A percentile compares a stretch with the other conserved stretches of the same genome.
phyloP scores from a whole-genome alignment of 2,113 vertebrate genomes.

The Oceanodroma tethys region DNA sequence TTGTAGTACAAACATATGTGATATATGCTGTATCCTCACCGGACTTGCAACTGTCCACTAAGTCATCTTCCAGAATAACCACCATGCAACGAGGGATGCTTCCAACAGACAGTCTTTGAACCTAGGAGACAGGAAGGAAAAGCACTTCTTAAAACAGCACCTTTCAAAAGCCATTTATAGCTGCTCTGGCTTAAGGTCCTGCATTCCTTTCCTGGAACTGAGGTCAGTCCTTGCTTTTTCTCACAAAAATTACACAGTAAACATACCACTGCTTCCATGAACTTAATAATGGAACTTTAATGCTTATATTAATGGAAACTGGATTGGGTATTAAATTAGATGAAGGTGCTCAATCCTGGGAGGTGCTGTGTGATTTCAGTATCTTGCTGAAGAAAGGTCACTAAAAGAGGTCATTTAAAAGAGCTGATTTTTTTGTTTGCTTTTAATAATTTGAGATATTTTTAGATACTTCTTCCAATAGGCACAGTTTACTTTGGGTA shows the following conservation, averaged over 20 bases:
- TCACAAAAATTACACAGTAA: neutral
- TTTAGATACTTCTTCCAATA: neutral
- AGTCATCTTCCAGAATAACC: conserved; percentile 91
- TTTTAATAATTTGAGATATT: neutral
- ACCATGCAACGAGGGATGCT: conserved; percentile 94
- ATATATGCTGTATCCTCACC: conserved; percentile 74
- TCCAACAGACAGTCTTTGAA: conserved; percentile 91
- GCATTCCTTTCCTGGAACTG: neutral
- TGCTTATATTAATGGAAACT: neutral
- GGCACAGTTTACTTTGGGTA: neutral
- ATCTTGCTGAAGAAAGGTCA: neutral
- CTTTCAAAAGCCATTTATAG: neutral
- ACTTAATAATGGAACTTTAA: neutral
- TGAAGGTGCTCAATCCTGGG: neutral
- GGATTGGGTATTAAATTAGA: neutral
- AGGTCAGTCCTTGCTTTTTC: neutral
- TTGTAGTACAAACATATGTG: neutral
- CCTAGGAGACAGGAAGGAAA: conserved; percentile 71
- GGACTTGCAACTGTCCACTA: conserved; percentile 95
- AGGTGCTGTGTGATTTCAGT: neutral
- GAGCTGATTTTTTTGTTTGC: neutral
- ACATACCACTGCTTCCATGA: neutral
- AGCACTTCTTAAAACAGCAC: neutral
- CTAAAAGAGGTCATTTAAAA: neutral
- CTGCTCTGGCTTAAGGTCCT: neutral